These are phyloP conservation scores for Gonocerus acuteangulatus DNA, from an alignment of 2,888 invertebrate species.

Conservation along the genomic window DNA sequence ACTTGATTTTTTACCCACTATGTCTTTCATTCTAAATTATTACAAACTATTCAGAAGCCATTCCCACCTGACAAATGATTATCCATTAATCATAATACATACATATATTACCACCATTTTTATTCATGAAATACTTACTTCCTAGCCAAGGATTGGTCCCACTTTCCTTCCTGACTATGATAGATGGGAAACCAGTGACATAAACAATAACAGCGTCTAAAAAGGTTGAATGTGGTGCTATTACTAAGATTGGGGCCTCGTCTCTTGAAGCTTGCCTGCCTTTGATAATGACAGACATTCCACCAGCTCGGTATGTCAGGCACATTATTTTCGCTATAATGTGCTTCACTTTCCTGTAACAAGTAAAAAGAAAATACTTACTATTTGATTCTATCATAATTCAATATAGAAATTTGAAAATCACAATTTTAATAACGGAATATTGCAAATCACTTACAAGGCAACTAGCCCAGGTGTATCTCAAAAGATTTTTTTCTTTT, in stretches of 20 bases:
- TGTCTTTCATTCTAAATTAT: too few species aligned
- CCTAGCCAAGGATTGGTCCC: constrained; percentile 74
- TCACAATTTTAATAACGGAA: too few species aligned
- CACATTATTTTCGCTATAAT: constrained; percentile 57
- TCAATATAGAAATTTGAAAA: too few species aligned
- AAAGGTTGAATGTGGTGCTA: constrained; percentile 84
- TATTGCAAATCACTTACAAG: too few species aligned
- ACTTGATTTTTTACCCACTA: too few species aligned
- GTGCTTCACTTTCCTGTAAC: constrained; percentile 43
- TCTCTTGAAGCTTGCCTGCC: constrained; percentile 65
- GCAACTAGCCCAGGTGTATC: too few species aligned
- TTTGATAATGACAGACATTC: constrained; percentile 67
- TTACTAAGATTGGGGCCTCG: constrained; percentile 78
- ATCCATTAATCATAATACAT: too few species aligned
- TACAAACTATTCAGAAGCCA: too few species aligned
- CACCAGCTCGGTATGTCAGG: constrained; percentile 65
- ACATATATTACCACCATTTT: too few species aligned
- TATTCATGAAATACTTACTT: constrained; percentile 61
- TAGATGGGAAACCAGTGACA: constrained; percentile 71
- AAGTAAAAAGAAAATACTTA: neutral
- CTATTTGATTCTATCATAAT: too few species aligned
- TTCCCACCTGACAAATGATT: too few species aligned
- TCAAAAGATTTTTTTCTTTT: too few species aligned
- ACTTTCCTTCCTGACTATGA: constrained; percentile 74
- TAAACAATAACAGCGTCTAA: constrained; percentile 80